Conservation (phyloP, 2,797 vertebrate species). For the Siniperca scherzeri region DNA sequence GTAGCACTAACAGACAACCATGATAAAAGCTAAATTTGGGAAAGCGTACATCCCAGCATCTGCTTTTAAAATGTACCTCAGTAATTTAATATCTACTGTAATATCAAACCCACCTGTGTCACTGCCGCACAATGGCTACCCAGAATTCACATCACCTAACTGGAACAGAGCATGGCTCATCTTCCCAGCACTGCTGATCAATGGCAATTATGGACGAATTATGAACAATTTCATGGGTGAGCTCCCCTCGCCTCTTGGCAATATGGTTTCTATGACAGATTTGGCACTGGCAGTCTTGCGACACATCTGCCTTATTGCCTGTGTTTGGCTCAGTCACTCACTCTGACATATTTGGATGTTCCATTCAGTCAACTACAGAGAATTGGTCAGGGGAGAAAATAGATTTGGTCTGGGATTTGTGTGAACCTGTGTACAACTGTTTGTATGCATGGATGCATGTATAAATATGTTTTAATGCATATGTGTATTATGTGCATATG, state of each 20-base stretch:
- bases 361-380: constrained; percentile 63
- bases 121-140: constrained; percentile 37
- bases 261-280: constrained; percentile 77
- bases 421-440: constrained; percentile 24
- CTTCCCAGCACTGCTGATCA: constrained; percentile 72
- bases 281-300: constrained; percentile 69
- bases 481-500: background rate
- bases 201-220: constrained; percentile 83
- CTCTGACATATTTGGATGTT: constrained; percentile 69
- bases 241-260: constrained; percentile 77
- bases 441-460: background rate
- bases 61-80: constrained; percentile 36
- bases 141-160: constrained; percentile 56
- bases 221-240: constrained; percentile 87
- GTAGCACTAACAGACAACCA: constrained; percentile 12
- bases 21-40: constrained; percentile 34
- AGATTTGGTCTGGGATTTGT: constrained; percentile 64
- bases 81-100: constrained; percentile 57
- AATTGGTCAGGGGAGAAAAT: constrained; percentile 61
- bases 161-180: constrained; percentile 62
- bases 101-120: constrained; percentile 51
- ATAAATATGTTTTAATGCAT: background rate
- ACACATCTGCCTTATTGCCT: constrained; percentile 78
- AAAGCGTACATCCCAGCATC: constrained; percentile 20
- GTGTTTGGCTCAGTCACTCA: constrained; percentile 67